Conservation (phyloP, 2,113 vertebrate species). For the Rallus limicola region DNA sequence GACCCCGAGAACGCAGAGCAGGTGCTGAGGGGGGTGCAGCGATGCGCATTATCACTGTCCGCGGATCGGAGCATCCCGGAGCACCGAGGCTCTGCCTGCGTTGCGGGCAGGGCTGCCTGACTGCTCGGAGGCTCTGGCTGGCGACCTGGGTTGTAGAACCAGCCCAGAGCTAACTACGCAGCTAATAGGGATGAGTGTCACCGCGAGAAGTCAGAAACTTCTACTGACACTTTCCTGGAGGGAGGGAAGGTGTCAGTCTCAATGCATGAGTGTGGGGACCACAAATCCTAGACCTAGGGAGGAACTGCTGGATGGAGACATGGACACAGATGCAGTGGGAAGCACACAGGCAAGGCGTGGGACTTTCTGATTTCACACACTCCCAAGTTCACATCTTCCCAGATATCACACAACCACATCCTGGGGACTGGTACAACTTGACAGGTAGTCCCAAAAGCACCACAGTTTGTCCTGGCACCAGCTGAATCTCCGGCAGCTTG, state of each 20-base stretch:
- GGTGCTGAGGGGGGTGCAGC: accelerated
- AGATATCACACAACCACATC: accelerated
- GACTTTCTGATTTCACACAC: not conserved
- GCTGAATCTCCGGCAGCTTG: accelerated
- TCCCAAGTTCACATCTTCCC: not conserved
- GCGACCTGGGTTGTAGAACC: not conserved
- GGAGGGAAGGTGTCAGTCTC: not conserved
- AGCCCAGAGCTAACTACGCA: accelerated
- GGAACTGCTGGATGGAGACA: not conserved
- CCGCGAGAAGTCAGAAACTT: not conserved
- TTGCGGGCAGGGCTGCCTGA: not conserved
- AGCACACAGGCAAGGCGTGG: accelerated
- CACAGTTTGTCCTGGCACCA: accelerated
- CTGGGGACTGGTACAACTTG: accelerated
- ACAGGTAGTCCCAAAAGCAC: not conserved
- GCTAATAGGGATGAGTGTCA: accelerated
- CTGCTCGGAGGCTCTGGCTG: not conserved
- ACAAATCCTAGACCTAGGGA: not conserved
- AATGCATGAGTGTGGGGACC: not conserved
- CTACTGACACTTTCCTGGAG: not conserved
- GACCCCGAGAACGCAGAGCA: not conserved
- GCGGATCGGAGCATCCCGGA: not conserved
- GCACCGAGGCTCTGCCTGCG: not conserved
- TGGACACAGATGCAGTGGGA: accelerated
- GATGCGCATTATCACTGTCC: accelerated